Percentiles rank a stretch among this genome's conserved stretches.
phyloP scores from a whole-genome alignment of 30 jellyfish, hydroid and myxozoan species.

The Cassiopea xamachana region DNA sequence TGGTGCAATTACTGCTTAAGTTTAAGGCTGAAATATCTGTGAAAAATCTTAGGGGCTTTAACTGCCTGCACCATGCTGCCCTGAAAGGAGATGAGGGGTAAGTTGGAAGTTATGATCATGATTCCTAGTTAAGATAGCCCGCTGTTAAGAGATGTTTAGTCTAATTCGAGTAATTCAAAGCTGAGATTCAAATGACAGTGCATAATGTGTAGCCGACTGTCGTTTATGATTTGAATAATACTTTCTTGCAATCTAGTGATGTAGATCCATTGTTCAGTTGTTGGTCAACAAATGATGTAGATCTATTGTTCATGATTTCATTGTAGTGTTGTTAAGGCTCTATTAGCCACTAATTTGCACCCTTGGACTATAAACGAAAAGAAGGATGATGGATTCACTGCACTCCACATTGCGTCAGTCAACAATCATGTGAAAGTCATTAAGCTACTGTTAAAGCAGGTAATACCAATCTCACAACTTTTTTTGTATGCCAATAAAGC shows the following conservation, averaged over 20 bases:
- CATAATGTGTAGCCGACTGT: no score
- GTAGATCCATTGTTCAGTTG: no score
- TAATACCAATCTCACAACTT: background rate
- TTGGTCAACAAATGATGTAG: no score
- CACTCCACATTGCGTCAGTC: conserved; percentile 91
- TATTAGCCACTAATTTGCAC: conserved; percentile 69
- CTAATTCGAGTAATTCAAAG: no score
- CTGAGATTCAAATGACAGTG: no score
- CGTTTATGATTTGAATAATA: no score
- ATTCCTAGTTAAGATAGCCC: background rate
- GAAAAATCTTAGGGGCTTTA: conserved; percentile 87
- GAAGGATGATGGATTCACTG: conserved; percentile 95
- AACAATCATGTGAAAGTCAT: conserved; percentile 93
- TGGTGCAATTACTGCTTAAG: conserved; percentile 80
- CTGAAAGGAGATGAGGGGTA: conserved; percentile 87
- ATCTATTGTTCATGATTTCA: no score
- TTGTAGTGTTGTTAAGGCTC: conserved; percentile 76
- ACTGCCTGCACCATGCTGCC: conserved; percentile 91
- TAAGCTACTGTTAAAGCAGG: conserved; percentile 80
- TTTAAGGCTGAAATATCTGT: conserved; percentile 80
- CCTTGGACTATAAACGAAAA: conserved; percentile 90
- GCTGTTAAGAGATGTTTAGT: no score
- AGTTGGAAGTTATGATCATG: background rate
- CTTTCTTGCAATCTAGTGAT: no score
- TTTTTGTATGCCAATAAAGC: no score